phyloP scores from a whole-genome alignment of 2,888 invertebrate genomes.

The Nomada fabriciana region DNA sequence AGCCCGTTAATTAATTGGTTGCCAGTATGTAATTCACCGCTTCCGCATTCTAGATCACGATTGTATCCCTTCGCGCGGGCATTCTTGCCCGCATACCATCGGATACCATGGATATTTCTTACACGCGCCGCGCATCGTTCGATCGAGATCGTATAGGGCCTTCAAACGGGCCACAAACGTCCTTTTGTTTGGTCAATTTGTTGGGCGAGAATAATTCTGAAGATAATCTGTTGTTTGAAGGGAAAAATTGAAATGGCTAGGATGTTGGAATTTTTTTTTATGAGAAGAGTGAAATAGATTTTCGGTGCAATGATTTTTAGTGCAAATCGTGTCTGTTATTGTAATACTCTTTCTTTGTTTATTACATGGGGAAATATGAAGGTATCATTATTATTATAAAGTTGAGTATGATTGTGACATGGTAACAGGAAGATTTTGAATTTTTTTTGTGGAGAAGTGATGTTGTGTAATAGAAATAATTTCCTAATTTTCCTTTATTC shows the following conservation, averaged over 20 bases:
- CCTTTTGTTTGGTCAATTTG: not conserved
- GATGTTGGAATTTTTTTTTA: no score
- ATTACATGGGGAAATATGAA: no score
- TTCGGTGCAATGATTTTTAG: no score
- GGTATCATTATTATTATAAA: no score
- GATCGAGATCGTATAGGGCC: constrained; percentile 34
- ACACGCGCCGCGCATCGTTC: constrained; percentile 21
- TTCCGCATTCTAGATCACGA: constrained; percentile 65
- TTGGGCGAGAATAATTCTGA: not conserved
- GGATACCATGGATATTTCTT: constrained; percentile 55
- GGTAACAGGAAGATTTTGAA: no score
- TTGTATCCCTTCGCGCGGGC: constrained; percentile 43
- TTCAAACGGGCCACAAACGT: constrained; percentile 3
- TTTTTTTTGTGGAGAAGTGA: no score
- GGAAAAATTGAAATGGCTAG: not conserved
- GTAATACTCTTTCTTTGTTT: no score
- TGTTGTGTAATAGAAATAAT: no score
- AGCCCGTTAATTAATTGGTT: constrained; percentile 60
- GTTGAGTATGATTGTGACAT: no score
- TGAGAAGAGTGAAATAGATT: no score
- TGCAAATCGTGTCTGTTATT: no score
- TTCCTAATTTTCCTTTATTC: no score
- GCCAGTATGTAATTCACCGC: constrained; percentile 59
- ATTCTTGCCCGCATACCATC: constrained; percentile 53
- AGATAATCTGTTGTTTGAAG: not conserved